Base-by-base conservation (phyloP, 2,797 vertebrate species). In the Helostoma temminkii region DNA sequence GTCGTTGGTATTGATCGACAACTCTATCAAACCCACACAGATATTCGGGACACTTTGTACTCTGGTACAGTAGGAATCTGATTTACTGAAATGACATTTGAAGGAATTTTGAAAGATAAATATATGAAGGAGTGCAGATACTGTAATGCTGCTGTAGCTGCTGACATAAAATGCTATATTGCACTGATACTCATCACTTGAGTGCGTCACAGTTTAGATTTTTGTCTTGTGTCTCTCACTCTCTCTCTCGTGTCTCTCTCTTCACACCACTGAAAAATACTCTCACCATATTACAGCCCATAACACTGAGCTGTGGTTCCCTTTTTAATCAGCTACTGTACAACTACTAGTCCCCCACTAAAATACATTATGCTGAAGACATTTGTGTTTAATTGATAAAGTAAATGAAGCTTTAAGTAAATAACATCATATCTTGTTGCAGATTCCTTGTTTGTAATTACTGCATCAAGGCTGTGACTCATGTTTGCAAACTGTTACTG, bases 1-100 rank as follows among this genome's bases (percentile, higher is more conserved):
- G 43, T 37, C 19, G 4, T 41, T 61, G 43, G 3, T 71, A 68
- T 65, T 46, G 60, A 82, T 32, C 2, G 1, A 60, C 42, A 34
- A 1, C 53, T 60, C 61, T 28, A 36, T 49, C 36, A 71, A 73
- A 37, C 10, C 41, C 42, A 28, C 41, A 24, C 41, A 61, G 28
- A 81, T 67, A 15, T 47, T 41, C 9, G 49, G 15, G 21, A 39
- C 25, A 45, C 62, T 43, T 59, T 52, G 12, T 34, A 34, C 34
- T 52, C 36, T 45, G 25, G 18, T 22, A 26, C 0, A 19, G 12
- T 34, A 43, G 43, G 57, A 42, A 34, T 25, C 28, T n/a, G 39
- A 58, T 68, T 61, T 18, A 41, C 36, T 37, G 34, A 58, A 63
- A 55, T 61, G 14, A 2, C 16, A 53, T 61, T 22, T 66, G 19